Percentiles rank a stretch among this genome's conserved stretches.
Conservation (phyloP, 2,888 invertebrate species). For the Lithophane ornitopus region DNA sequence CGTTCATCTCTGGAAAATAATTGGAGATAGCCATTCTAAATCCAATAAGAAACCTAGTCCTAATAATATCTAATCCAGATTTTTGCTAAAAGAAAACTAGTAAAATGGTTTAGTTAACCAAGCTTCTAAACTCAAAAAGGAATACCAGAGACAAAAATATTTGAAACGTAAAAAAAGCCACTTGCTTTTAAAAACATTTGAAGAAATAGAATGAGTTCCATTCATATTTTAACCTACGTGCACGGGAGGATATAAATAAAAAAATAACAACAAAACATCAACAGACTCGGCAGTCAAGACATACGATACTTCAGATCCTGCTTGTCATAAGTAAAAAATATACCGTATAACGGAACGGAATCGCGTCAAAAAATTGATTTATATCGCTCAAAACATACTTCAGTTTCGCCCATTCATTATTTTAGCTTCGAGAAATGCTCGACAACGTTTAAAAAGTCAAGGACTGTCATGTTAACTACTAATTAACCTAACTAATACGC, state of each 20-base stretch:
- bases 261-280: conserved; percentile 74
- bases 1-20: background rate
- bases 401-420: conserved; percentile 68
- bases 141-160: conserved; percentile 10
- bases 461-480: conserved; percentile 79
- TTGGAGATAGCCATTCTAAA: background rate
- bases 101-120: background rate
- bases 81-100: background rate
- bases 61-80: background rate
- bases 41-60: background rate
- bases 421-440: conserved; percentile 63
- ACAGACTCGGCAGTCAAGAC: conserved; percentile 73
- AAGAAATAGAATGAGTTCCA: conserved; percentile 63
- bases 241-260: conserved; percentile 77
- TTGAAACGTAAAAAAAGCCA: conserved; percentile 22
- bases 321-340: conserved; percentile 84
- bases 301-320: conserved; percentile 86
- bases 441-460: conserved; percentile 68
- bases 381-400: conserved; percentile 77
- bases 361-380: conserved; percentile 87
- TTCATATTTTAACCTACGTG: conserved; percentile 64
- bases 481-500: conserved; percentile 85
- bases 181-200: conserved; percentile 43
- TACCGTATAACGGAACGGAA: conserved; percentile 84
- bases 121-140: background rate